A percentile compares a stretch with the other conserved stretches of the same genome.
These are phyloP conservation scores for Sebastes trivittatus DNA, from an alignment of 2,797 vertebrate species.

Conservation along the genomic window DNA sequence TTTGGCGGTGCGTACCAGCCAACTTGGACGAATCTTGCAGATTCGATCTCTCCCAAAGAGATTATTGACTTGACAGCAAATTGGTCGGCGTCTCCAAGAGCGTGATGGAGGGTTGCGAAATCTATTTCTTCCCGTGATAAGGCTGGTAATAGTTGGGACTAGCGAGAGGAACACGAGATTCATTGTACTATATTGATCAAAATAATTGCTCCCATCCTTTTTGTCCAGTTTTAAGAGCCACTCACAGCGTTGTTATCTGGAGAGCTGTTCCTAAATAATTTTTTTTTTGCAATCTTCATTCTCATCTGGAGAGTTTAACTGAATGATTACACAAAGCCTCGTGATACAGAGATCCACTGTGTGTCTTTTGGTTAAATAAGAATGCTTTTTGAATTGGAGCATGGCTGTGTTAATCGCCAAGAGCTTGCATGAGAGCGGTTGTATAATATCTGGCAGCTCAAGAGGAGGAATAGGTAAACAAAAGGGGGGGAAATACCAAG, in stretches of 20 bases:
- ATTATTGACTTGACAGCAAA: constrained; percentile 68
- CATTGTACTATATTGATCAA: constrained; percentile 63
- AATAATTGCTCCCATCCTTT: constrained; percentile 52
- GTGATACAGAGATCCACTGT: constrained; percentile 5
- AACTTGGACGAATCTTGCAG: constrained; percentile 31
- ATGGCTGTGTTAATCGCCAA: constrained; percentile 36
- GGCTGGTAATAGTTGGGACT: constrained; percentile 43
- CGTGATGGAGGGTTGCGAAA: constrained; percentile 40
- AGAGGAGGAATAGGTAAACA: constrained; percentile 52
- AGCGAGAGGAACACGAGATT: constrained; percentile 35
- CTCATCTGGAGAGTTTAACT: constrained; percentile 36
- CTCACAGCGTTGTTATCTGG: constrained; percentile 30
- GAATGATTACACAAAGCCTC: constrained; percentile 16
- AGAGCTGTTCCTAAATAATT: constrained; percentile 18
- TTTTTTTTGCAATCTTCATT: constrained; percentile 29
- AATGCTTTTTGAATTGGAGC: constrained; percentile 19
- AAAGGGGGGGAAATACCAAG: neutral
- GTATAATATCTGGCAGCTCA: constrained; percentile 56
- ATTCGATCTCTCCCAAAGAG: constrained; percentile 42
- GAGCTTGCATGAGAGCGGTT: constrained; percentile 39
- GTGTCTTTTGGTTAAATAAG: constrained; percentile 1
- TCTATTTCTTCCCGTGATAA: constrained; percentile 62
- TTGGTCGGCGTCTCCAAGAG: constrained; percentile 49
- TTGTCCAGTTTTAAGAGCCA: constrained; percentile 28
- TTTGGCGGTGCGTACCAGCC: neutral